A percentile compares a stretch with the other conserved stretches of the same genome.
Evolutionary conservation across 1,140 invertebrate genomes (phyloP).

Genomic region (Neotoxoptera formosana): DNA sequence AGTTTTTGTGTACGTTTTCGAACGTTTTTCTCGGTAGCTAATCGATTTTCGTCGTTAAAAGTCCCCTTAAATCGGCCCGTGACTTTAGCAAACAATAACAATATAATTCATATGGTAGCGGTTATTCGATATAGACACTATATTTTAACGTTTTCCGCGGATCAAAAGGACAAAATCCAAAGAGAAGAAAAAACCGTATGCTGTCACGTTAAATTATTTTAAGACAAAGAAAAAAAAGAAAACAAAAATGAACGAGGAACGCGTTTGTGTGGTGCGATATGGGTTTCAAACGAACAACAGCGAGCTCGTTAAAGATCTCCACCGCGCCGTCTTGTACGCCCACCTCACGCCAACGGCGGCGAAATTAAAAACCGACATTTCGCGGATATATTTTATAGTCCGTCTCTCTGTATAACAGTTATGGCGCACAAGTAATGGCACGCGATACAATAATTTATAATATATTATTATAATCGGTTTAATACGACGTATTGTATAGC

Average conservation of each 20-base stretch:
- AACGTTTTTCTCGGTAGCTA: background rate
- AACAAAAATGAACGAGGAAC: background rate
- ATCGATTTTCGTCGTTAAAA: background rate
- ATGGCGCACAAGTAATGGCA: background rate
- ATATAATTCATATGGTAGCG: background rate
- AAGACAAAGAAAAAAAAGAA: background rate
- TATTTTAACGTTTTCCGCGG: no score
- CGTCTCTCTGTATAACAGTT: background rate
- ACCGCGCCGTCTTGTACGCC: no score
- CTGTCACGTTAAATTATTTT: background rate
- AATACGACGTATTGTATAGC: background rate
- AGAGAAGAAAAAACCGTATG: background rate
- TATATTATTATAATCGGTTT: background rate
- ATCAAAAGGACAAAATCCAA: background rate
- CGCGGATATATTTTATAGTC: no score
- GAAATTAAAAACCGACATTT: slow-evolving; percentile 25
- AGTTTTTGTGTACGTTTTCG: no score
- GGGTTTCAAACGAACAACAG: background rate
- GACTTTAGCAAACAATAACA: background rate
- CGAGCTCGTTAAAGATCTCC: background rate
- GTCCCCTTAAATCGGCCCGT: background rate
- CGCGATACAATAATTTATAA: background rate
- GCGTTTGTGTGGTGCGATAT: background rate
- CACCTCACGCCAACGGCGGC: background rate
- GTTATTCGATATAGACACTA: background rate